A percentile compares a stretch with the other conserved stretches of the same genome.
These are phyloP conservation scores for Aplocera efformata DNA, from an alignment of 2,888 invertebrate genomes.

Conservation along the genomic window DNA sequence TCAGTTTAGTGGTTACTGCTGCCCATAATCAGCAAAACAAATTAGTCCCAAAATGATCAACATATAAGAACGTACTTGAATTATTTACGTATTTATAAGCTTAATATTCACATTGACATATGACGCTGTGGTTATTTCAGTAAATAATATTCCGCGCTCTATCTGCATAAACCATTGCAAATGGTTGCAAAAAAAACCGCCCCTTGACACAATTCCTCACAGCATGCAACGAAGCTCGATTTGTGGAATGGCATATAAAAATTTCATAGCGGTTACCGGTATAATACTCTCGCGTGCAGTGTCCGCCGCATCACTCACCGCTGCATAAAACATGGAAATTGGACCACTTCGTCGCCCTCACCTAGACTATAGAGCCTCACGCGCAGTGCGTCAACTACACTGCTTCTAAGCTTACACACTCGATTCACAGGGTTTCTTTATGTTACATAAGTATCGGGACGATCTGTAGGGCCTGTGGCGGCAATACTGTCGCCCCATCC, in stretches of 20 bases:
- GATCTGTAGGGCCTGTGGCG: no score
- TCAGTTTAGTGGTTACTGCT: no score
- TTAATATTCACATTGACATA: no score
- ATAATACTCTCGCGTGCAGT: conserved; percentile 48
- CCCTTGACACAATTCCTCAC: conserved; percentile 53
- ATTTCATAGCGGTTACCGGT: conserved; percentile 61
- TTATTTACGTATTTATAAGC: no score
- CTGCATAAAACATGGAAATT: conserved; percentile 79
- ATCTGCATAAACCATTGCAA: conserved; percentile 17
- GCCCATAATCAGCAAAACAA: no score
- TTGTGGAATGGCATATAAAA: conserved; percentile 74
- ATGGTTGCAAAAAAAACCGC: conserved; percentile 36
- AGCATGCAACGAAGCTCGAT: conserved; percentile 66
- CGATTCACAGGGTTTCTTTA: no score
- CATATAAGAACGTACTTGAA: no score
- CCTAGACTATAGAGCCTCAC: conserved; percentile 35
- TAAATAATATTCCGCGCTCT: not conserved
- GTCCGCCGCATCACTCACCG: conserved; percentile 64
- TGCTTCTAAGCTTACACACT: not conserved
- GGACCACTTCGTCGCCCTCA: conserved; percentile 59
- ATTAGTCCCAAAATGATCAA: no score
- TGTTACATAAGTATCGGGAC: no score
- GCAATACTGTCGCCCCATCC: no score
- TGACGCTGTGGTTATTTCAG: no score
- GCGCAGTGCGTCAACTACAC: conserved; percentile 23